Base-by-base conservation (phyloP, 1,140 invertebrate genomes). In the Drosophila ananassae region DNA sequence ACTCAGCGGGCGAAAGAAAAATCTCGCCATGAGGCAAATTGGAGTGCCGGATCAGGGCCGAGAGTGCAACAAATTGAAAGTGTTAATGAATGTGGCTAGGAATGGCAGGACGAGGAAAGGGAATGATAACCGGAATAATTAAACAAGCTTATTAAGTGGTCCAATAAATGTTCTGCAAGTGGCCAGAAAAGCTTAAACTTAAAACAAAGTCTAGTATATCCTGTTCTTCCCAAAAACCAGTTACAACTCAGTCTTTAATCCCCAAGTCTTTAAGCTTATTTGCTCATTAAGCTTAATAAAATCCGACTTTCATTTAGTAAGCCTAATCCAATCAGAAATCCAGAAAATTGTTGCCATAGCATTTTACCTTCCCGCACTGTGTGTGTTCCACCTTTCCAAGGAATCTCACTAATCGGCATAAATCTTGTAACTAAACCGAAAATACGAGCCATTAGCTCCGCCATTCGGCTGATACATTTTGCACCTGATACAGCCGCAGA, bases 61-160 rank as follows among this genome's bases (percentile, higher is more conserved):
- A 66, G 53, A 74, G 72, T 57, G 72, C 72, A 74, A 74, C 72
- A 66, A 74, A 74, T 74, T 74, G 72, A 50, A 74, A 73, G 58
- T 73, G 59, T 73, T 56, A 34, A 34, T 22, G 46, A 50, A 62
- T 73, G 57, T 62, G 56, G 41, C 56, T 41, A 53, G 50, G 7
- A 55, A 17, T 12, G 28, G 25, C n/a, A 22, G 10, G 41, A 13
- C 3, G n/a, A 21, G 6, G 1, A 1, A n/a, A 9, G 12, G 12
- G 22, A 32, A 8, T 32, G 30, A 32, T 39, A 39, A 7, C 2
- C 12, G 50, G 22, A 69, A 50, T 69, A 69, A 68, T 69, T 68
- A 56, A 68, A 12, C 30, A 32, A 13, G 51, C 64, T 69, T 63
- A 68, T 69, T 56, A 57, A 57, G 24, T 69, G 24, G 51, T 0